Conservation (phyloP, 2,113 vertebrate species). For the Carollia perspicillata region DNA sequence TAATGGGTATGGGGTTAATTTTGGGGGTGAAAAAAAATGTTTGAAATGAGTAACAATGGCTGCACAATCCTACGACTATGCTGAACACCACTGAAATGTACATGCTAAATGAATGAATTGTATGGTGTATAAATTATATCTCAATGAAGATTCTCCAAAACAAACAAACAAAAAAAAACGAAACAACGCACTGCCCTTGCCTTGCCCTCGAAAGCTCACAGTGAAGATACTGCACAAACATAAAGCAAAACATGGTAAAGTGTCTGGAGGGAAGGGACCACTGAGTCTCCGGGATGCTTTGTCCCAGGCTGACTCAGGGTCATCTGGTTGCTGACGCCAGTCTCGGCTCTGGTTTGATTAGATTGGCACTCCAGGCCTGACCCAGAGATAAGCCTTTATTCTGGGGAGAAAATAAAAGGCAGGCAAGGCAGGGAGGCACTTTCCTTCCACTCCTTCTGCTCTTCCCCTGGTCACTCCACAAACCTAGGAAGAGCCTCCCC, state of each 20-base stretch:
- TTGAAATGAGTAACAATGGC: background rate
- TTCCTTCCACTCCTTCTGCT: background rate
- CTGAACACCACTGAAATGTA: background rate
- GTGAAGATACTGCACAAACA: background rate
- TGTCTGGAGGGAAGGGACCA: background rate
- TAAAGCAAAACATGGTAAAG: background rate
- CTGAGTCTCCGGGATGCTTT: background rate
- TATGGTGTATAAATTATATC: background rate
- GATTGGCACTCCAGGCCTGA: background rate
- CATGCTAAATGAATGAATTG: background rate
- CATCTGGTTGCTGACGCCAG: background rate
- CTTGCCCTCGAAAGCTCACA: background rate
- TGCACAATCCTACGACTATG: background rate
- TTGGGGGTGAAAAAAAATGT: background rate
- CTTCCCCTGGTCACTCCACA: background rate
- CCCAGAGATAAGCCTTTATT: background rate
- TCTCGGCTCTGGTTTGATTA: background rate
- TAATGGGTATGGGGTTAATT: background rate
- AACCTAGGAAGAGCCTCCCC: background rate
- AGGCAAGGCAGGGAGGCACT: background rate
- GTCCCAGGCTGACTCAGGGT: background rate
- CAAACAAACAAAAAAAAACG: background rate
- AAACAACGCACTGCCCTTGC: background rate
- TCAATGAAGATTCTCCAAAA: background rate
- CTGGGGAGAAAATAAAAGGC: background rate